A percentile compares a stretch with the other conserved stretches of the same genome.
These are phyloP conservation scores for Austrolebias charrua DNA, from an alignment of 2,797 vertebrate species.

Conservation along the genomic window DNA sequence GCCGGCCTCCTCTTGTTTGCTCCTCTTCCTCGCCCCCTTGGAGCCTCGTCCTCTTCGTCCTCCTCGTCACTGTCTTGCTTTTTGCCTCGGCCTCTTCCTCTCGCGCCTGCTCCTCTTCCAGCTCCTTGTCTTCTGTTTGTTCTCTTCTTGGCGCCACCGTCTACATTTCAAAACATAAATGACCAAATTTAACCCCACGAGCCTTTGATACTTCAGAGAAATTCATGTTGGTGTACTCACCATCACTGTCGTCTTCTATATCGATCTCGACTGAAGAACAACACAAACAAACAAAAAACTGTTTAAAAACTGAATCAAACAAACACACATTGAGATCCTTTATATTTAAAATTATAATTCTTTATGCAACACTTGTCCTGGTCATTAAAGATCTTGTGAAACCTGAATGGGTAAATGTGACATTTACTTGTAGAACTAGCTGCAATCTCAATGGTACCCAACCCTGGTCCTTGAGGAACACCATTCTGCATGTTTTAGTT, in stretches of 20 bases:
- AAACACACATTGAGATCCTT: no score
- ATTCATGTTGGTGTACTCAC: slow-evolving; percentile 70
- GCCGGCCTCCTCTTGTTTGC: slow-evolving; percentile 64
- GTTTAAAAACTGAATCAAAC: neutral
- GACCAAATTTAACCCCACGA: neutral
- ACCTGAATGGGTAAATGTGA: no score
- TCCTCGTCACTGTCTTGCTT: slow-evolving; percentile 73
- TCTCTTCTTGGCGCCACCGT: slow-evolving; percentile 27
- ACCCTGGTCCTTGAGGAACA: no score
- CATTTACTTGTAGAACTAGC: no score
- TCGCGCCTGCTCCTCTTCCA: slow-evolving; percentile 59
- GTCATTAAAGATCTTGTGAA: no score
- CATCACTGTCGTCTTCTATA: slow-evolving; percentile 84
- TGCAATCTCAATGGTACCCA: no score
- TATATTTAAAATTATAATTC: no score
- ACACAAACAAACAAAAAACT: neutral
- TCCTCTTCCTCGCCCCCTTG: slow-evolving; percentile 50
- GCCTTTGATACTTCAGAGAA: neutral
- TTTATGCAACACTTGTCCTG: no score
- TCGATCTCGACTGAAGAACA: slow-evolving; percentile 83
- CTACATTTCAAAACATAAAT: slow-evolving; percentile 33
- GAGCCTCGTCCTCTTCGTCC: slow-evolving; percentile 65
- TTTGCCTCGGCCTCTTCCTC: slow-evolving; percentile 58
- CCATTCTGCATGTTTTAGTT: no score
- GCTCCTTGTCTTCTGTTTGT: slow-evolving; percentile 44